phyloP scores from a whole-genome alignment of 2,113 vertebrate genomes.

The Chloropsis cyanopogon region DNA sequence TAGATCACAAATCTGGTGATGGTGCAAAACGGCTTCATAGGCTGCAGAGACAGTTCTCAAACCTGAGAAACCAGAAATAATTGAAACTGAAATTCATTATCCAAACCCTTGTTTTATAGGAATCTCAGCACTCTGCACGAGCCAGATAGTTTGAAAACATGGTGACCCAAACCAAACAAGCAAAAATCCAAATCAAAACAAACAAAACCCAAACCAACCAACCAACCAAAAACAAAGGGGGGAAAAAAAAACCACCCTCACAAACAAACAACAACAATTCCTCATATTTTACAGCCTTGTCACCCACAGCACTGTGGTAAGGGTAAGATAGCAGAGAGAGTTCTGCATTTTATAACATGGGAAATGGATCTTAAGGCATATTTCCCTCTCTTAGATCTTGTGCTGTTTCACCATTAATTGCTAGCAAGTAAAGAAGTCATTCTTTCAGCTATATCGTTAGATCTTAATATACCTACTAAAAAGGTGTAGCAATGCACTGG shows the following conservation, averaged over 20 bases:
- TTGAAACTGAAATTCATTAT: neutral
- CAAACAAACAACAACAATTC: neutral
- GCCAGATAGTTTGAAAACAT: neutral
- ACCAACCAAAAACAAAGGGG: neutral
- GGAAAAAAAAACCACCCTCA: neutral
- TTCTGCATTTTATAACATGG: neutral
- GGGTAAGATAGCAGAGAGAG: neutral
- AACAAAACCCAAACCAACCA: neutral
- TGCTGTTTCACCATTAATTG: neutral
- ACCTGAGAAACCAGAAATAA: neutral
- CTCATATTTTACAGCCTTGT: neutral
- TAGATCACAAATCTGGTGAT: neutral
- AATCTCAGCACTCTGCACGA: neutral
- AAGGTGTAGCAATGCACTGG: neutral
- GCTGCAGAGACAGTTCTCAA: neutral
- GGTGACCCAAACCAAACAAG: neutral
- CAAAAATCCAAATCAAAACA: neutral
- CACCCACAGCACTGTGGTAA: neutral
- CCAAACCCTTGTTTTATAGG: neutral
- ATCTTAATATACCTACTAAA: neutral
- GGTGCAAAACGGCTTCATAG: neutral
- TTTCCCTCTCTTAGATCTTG: neutral
- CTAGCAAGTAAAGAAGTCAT: neutral
- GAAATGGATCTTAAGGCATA: neutral
- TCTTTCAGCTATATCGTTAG: neutral